These are phyloP conservation scores for Pteronura brasiliensis DNA, from an alignment of 2,113 vertebrate species.

Conservation along the genomic window DNA sequence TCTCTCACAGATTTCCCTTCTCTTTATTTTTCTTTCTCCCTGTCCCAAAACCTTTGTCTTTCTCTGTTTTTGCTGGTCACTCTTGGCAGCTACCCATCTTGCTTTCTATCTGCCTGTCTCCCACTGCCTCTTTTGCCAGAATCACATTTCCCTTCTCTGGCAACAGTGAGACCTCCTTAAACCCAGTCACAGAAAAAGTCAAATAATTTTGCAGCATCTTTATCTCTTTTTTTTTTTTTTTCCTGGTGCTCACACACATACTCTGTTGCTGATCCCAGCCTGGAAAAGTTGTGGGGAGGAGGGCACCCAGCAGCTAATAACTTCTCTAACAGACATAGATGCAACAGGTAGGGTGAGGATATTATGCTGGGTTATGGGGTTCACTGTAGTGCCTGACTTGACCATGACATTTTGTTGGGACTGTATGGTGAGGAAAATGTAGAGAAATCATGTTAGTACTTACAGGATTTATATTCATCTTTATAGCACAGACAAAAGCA, in stretches of 20 bases:
- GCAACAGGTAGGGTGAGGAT: rapidly evolving
- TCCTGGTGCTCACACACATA: background rate
- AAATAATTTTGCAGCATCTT: too few species aligned
- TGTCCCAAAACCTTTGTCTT: rapidly evolving
- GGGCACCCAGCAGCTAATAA: rapidly evolving
- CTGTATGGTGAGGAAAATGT: background rate
- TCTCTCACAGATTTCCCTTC: background rate
- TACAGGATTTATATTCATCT: background rate
- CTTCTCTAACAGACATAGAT: background rate
- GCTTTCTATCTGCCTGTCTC: background rate
- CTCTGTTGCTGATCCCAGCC: background rate
- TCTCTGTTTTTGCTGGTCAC: background rate
- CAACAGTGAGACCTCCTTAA: background rate
- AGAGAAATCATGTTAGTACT: background rate
- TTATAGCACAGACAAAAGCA: background rate
- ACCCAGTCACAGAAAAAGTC: background rate
- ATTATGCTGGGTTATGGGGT: background rate
- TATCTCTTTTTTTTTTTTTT: background rate
- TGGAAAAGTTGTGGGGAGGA: background rate
- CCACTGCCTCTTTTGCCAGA: background rate
- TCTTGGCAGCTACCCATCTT: background rate
- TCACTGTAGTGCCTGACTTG: background rate
- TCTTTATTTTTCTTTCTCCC: background rate
- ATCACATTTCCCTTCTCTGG: background rate
- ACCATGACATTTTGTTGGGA: background rate